Base-by-base conservation (phyloP, 2,797 vertebrate genomes). In the Chelon auratus region DNA sequence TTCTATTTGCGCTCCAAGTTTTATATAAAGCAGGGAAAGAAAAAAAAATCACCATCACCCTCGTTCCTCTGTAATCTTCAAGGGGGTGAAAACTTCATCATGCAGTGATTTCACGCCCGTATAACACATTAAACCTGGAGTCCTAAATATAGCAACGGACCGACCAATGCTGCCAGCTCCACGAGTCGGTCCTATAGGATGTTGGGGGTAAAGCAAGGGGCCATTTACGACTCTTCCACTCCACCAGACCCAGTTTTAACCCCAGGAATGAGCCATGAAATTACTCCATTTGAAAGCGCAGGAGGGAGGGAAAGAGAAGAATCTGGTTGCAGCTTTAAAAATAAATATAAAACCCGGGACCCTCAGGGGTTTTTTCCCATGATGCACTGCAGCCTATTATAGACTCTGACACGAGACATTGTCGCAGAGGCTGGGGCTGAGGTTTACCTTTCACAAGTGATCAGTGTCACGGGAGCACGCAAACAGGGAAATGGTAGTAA, bases 221-320 rank as follows among this genome's bases (percentile, higher is more conserved):
- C 66, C 87, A 81, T 91, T 90, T 87, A 80, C 76, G 55, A 65
- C 48, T 72, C 75, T 68, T 70, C 85, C 78, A 74, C 78, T 83
- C 79, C 57, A 80, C 40, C 68, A 82, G 85, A 70, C 79, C 81
- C 24, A 60, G 75, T 78, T 65, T 72, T 79, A 89, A 88, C 85
- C 80, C 67, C 81, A 79, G 83, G 84, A 93, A 93, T 84, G 85
- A 90, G 91, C 86, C 87, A 89, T 94, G 90, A 94, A 93, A 93
- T 93, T 75, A 93, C 92, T 89, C 86, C 64, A 87, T 87, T 91
- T 75, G 50, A 88, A 77, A 77, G 36, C 87, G 80, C 64, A 39
- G 45, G 26, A n/a, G 15, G 20, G 55, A 15, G 2, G 6, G 13
- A 26, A 14, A 18, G 11, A 47, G 57, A 60, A 58, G 53, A 72